phyloP scores from a whole-genome alignment of 2,888 invertebrate genomes.

The Herminia tarsipennalis region DNA sequence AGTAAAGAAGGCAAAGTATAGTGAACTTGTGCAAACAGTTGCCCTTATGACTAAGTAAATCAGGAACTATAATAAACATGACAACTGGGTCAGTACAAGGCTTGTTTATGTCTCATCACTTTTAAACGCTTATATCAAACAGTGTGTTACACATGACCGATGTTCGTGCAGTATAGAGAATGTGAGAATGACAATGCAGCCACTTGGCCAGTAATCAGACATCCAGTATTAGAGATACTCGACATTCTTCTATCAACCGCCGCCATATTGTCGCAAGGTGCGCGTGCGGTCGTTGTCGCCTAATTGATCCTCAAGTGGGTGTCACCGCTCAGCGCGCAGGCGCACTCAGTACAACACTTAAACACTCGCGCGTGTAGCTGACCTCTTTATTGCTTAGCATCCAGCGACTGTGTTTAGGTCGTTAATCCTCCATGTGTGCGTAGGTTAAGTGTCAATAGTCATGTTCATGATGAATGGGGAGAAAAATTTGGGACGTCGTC shows the following conservation, averaged over 20 bases:
- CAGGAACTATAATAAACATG: too few relatives aligned
- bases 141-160: too few relatives aligned
- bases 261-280: conserved; percentile 34
- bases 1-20: too few relatives aligned
- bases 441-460: conserved; percentile 21
- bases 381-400: conserved; percentile 43
- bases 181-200: too few relatives aligned
- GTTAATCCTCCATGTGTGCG: conserved; percentile 36
- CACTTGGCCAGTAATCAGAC: too few relatives aligned
- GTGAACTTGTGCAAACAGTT: too few relatives aligned
- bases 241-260: not conserved
- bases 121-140: too few relatives aligned
- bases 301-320: conserved; percentile 39
- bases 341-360: conserved; percentile 12
- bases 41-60: too few relatives aligned
- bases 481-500: conserved; percentile 12
- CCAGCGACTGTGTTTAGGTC: conserved; percentile 39
- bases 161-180: too few relatives aligned
- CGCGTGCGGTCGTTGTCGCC: conserved; percentile 30
- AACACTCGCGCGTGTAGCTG: conserved; percentile 34
- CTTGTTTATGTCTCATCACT: too few relatives aligned
- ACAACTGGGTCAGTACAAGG: too few relatives aligned
- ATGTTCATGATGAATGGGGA: conserved; percentile 11
- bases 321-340: conserved; percentile 16
- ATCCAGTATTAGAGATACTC: too few relatives aligned